Conservation (phyloP, 2,113 vertebrate species). For the Cisticola juncidis region DNA sequence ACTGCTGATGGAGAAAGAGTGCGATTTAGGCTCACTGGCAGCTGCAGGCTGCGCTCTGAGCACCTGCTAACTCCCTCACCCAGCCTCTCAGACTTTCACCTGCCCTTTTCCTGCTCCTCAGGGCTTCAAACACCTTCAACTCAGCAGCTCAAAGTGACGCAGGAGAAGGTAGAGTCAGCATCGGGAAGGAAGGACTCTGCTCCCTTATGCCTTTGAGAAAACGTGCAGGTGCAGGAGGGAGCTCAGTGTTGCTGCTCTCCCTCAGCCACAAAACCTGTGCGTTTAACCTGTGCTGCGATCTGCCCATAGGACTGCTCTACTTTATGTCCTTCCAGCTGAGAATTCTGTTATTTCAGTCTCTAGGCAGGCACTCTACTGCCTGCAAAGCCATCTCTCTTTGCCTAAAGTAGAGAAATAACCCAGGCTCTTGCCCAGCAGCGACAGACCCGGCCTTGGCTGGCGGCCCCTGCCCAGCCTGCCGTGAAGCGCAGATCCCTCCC, state of each 20-base stretch:
- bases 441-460: neutral
- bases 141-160: neutral
- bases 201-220: neutral
- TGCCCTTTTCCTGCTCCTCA: neutral
- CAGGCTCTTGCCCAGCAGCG: neutral
- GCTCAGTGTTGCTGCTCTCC: rapidly evolving
- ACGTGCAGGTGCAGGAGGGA: rapidly evolving
- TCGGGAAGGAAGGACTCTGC: neutral
- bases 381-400: neutral
- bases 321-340: neutral
- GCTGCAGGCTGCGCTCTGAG: rapidly evolving
- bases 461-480: neutral
- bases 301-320: neutral
- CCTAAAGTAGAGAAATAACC: neutral
- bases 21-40: rapidly evolving
- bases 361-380: neutral
- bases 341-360: neutral
- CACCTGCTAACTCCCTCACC: rapidly evolving
- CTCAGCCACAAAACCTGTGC: neutral
- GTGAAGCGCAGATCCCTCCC: neutral
- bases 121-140: neutral
- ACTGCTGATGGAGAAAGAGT: neutral
- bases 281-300: neutral
- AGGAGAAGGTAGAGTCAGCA: neutral
- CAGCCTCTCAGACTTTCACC: neutral